Evolutionary conservation across 2,797 vertebrate species (phyloP), one percentile per base, ranked within the genome.

Genomic region (Phalanger gymnotis): DNA sequence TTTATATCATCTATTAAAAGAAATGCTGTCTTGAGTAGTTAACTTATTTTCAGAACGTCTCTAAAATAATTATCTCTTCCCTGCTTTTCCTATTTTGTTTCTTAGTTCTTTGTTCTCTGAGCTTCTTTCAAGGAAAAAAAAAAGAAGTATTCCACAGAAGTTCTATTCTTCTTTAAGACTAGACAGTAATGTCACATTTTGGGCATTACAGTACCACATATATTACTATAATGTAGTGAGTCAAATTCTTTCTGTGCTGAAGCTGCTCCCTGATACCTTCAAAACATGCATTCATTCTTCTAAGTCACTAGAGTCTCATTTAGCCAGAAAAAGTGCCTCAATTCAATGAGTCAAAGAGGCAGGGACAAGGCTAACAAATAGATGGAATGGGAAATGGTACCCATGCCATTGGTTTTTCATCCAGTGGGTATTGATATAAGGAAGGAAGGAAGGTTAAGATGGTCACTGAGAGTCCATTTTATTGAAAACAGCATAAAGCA

Each of bases 41-140:
- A 97, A 96, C 28, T 0, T 92, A 95, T 96, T 97, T 93, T n/a
- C 53, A 96, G 94, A 93, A 98, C 97, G 94, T 95, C 52, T 97
- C 96, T 93, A 94, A 98, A 97, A 95, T 81, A 92, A 98, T 96
- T 92, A 95, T 97, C 91, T 97, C 95, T 31, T 66, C 93, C 31
- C 94, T 52, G 58, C 54, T 95, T 96, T 97, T 90, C 81, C 97
- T 94, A 95, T 97, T 97, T 97, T 61, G 28, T 89, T 96, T 95
- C 10, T 2, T 94, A 97, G 94, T 73, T 58, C 92, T 97, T 95
- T 95, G 92, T 97, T 96, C 94, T 92, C 57, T 95, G 97, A 97
- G 94, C 55, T 93, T 93, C 94, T 95, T 95, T 91, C 47, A 25
- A 96, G 89, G 27, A 14, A 28, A 30, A 57, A 57, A 52, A 96